Evolutionary conservation across 2,797 vertebrate genomes (phyloP).

Genomic region (Ficedula albicollis): DNA sequence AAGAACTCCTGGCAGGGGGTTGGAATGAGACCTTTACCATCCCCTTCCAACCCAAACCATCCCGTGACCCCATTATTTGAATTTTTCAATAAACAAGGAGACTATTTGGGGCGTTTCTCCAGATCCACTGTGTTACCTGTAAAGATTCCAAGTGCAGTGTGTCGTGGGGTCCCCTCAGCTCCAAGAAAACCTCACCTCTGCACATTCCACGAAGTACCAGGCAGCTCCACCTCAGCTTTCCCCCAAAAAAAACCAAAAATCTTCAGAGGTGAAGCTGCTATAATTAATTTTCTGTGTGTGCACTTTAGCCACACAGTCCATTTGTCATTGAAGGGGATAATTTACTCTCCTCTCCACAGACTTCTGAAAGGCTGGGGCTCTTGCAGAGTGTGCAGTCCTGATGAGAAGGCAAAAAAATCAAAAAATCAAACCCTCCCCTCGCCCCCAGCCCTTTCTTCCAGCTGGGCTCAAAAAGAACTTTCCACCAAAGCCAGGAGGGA

Average conservation of each 20-base stretch:
- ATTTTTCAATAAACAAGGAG: not conserved
- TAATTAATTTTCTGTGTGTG: not conserved
- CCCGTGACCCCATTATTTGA: fast-evolving
- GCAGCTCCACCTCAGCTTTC: not conserved
- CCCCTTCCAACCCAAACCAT: not conserved
- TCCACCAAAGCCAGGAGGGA: conserved; percentile 55
- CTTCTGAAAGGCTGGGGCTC: not conserved
- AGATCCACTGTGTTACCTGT: too few relatives aligned
- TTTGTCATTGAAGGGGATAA: not conserved
- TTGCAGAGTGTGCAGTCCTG: not conserved
- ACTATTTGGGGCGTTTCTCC: fast-evolving
- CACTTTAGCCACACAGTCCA: not conserved
- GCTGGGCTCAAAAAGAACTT: conserved; percentile 22
- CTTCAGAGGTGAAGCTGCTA: not conserved
- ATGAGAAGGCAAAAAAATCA: not conserved
- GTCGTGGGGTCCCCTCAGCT: not conserved
- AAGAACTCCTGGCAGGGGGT: not conserved
- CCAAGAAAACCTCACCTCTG: not conserved
- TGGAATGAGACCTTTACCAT: not conserved
- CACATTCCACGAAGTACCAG: not conserved
- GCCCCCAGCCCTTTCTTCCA: not conserved
- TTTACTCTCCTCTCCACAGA: not conserved
- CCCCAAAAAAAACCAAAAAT: not conserved
- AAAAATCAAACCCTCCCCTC: not conserved
- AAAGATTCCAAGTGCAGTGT: not conserved